These are phyloP conservation scores for Caenorhabditis uteleia DNA, from an alignment of 2,888 invertebrate species.

Conservation along the genomic window DNA sequence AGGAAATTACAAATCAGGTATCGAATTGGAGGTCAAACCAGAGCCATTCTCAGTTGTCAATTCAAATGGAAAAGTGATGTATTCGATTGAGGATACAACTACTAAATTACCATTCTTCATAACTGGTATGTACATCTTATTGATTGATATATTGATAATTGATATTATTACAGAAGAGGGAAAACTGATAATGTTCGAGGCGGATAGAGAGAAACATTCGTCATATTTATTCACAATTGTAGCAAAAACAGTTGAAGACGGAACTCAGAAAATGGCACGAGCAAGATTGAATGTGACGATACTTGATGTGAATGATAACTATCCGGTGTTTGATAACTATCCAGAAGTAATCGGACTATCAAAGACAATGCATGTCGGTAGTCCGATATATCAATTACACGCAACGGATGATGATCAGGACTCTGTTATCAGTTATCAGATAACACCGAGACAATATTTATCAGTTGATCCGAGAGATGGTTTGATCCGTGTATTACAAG, in stretches of 20 bases:
- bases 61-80: slow-evolving; percentile 7
- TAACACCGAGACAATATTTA: slow-evolving; percentile 40
- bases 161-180: slow-evolving; percentile 39
- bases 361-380: slow-evolving; percentile 14
- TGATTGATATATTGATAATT: neutral
- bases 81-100: slow-evolving; percentile 34
- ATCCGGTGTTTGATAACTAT: slow-evolving; percentile 51
- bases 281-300: slow-evolving; percentile 57
- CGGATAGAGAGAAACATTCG: slow-evolving; percentile 56
- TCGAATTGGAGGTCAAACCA: slow-evolving; percentile 54
- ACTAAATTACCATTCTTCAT: slow-evolving; percentile 30
- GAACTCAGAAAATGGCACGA: slow-evolving; percentile 8
- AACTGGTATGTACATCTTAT: no score
- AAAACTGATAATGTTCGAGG: slow-evolving; percentile 56
- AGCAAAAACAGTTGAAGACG: slow-evolving; percentile 13
- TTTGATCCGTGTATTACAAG: slow-evolving; percentile 23
- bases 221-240: slow-evolving; percentile 49
- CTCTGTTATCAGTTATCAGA: slow-evolving; percentile 42
- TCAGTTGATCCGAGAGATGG: slow-evolving; percentile 41
- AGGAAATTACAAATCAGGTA: slow-evolving; percentile 56
- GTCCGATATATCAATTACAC: slow-evolving; percentile 31
- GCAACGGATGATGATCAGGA: slow-evolving; percentile 55
- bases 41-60: slow-evolving; percentile 28
- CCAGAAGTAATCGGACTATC: slow-evolving; percentile 41
- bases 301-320: slow-evolving; percentile 66